A percentile compares a stretch with the other conserved stretches of the same genome.
Conservation (phyloP, 2,888 invertebrate genomes). For the Acanthoscelides obtectus region DNA sequence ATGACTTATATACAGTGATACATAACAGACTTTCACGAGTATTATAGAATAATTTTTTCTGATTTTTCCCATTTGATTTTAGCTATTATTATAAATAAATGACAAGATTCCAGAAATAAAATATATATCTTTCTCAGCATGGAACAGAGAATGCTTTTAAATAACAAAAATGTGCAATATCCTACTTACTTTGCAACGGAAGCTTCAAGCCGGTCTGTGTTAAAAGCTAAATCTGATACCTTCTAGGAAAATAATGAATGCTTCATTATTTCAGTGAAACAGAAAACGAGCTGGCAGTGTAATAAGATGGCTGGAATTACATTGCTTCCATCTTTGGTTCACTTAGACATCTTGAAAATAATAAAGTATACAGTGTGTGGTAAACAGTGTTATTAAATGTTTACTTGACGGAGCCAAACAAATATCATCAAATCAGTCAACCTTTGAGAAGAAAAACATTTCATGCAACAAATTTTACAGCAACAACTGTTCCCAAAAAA, state of each 20-base stretch:
- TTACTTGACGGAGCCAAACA: no score
- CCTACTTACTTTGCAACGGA: not conserved
- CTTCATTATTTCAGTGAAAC: not conserved
- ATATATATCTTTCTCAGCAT: not conserved
- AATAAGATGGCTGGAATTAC: not conserved
- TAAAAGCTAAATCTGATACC: not conserved
- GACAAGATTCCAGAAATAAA: not conserved
- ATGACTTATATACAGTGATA: no score
- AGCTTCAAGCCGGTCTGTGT: not conserved
- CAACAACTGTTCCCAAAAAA: no score
- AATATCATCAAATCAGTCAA: no score
- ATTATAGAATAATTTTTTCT: no score
- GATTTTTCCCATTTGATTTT: not conserved
- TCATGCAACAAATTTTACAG: no score
- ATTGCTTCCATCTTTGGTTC: not conserved
- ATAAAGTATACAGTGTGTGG: no score
- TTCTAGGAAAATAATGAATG: not conserved
- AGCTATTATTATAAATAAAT: not conserved
- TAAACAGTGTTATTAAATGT: no score
- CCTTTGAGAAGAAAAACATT: no score
- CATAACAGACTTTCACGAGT: no score
- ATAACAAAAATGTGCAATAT: not conserved
- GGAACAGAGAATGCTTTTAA: not conserved
- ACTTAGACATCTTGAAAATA: not conserved
- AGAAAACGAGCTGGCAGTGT: not conserved